A percentile compares a stretch with the other conserved stretches of the same genome.
Evolutionary conservation across 2,797 vertebrate species (phyloP).

Genomic region (Margarornis squamiger): DNA sequence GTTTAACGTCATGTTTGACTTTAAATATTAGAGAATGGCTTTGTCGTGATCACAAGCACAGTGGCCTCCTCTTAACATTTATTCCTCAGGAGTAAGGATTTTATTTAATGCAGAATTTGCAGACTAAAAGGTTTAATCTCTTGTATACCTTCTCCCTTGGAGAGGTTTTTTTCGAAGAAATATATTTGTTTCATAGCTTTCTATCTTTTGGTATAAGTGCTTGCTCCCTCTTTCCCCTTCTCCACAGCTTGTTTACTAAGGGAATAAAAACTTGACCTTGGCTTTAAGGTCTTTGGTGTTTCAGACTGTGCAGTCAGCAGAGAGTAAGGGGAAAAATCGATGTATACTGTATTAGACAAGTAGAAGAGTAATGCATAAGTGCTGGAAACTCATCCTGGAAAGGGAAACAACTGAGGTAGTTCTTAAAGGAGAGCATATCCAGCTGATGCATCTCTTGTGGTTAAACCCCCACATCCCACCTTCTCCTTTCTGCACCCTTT

Average conservation of each 20-base stretch:
- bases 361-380: slow-evolving; percentile 68
- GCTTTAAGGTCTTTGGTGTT: slow-evolving; percentile 76
- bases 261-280: slow-evolving; percentile 78
- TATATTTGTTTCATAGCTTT: slow-evolving; percentile 33
- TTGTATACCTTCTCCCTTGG: neutral
- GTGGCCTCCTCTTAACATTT: slow-evolving; percentile 34
- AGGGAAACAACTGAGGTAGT: slow-evolving; percentile 37
- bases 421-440: slow-evolving; percentile 5
- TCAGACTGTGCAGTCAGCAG: slow-evolving; percentile 74
- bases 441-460: neutral
- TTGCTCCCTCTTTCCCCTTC: neutral
- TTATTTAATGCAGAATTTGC: slow-evolving; percentile 36
- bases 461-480: neutral
- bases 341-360: slow-evolving; percentile 74
- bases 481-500: neutral
- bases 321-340: slow-evolving; percentile 77
- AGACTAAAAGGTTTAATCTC: slow-evolving; percentile 32
- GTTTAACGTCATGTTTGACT: neutral
- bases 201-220: neutral
- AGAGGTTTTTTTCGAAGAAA: neutral
- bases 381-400: slow-evolving; percentile 69
- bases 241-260: slow-evolving; percentile 68
- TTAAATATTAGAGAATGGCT: neutral
- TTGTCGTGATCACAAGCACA: neutral
- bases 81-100: slow-evolving; percentile 30